Base-by-base conservation (phyloP, 2,888 invertebrate genomes). In the Morinoia aosen region DNA sequence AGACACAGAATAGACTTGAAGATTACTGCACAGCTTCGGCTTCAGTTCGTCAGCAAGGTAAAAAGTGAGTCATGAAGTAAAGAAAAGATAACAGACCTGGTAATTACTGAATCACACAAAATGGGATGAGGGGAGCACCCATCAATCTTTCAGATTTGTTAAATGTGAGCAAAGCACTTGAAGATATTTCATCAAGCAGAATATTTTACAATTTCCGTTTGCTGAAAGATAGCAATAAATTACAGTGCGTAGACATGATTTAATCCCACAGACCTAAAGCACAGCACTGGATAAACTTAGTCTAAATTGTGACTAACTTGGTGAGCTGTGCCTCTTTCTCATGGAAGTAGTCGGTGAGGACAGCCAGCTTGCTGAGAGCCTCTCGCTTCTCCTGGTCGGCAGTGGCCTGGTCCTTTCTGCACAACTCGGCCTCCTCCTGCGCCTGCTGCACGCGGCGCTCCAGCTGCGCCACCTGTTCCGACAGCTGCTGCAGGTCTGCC, bases 301-400 rank as follows among this genome's bases (percentile, higher is more conserved):
- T 33, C 76, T 25, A 33, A 33, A 76, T 10, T 33, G 25, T 5
- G 8, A 56, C 96, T n/a, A 95, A 96, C 96, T 96, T 96, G 25
- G 96, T 96, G 33, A 96, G 96, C 95, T 96, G 96, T 61, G 96
- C 96, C 91, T 96, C 96, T 91, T 96, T 96, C 61, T 96, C 96
- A 76, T 96, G 95, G 96, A 96, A 96, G 95, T 96, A 96, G 56
- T 96, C 95, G 19, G 96, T 95, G 90, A 96, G 95, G 57, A 96
- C 96, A 76, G 93, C 95, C 25, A 96, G 90, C 88, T 96, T 96
- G 58, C 95, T 96, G 90, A 95, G 48, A n/a, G 96, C 96, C n/a
- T 96, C 96, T 58, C 95, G 93, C 91, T 96, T 95, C 91, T 96
- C 96, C 88, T n/a, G 57, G 56, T 95, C 58, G 3, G 58, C 95